A percentile compares a stretch with the other conserved stretches of the same genome.
Evolutionary conservation across 1,140 invertebrate genomes (phyloP).

Genomic region (Nasonia giraulti): DNA sequence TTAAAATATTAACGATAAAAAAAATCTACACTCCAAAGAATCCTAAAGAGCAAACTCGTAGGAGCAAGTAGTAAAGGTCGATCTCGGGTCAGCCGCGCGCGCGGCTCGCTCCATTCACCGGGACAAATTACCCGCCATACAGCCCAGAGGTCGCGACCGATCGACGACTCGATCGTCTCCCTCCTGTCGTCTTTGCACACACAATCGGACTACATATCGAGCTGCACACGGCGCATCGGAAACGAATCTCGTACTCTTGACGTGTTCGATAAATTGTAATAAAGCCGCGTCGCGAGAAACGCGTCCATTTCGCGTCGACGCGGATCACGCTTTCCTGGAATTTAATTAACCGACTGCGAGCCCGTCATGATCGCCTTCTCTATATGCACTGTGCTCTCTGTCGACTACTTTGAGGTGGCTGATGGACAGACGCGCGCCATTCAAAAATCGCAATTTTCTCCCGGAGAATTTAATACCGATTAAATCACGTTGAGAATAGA

Average conservation of each 20-base stretch:
- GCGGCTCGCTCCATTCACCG: background rate
- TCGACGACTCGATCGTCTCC: background rate
- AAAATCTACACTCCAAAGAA: background rate
- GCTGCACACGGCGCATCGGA: background rate
- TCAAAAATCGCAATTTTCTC: background rate
- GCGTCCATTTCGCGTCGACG: background rate
- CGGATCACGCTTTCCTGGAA: background rate
- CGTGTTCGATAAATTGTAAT: constrained; percentile 15
- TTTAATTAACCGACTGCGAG: background rate
- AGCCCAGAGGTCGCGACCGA: background rate
- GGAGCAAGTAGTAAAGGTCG: background rate
- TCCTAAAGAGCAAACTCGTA: background rate
- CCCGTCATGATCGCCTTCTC: background rate
- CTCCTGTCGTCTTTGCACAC: background rate
- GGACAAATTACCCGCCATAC: background rate
- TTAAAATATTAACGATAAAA: no score
- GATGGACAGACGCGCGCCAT: background rate
- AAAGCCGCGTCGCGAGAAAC: background rate
- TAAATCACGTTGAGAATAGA: background rate
- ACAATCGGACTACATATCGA: background rate
- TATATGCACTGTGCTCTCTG: background rate
- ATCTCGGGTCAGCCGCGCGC: background rate
- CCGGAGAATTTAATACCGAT: background rate
- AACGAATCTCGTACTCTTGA: constrained; percentile 2
- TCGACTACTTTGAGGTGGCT: background rate